Evolutionary conservation across 2,797 vertebrate genomes (phyloP).

Genomic region (Silurus aristotelis): DNA sequence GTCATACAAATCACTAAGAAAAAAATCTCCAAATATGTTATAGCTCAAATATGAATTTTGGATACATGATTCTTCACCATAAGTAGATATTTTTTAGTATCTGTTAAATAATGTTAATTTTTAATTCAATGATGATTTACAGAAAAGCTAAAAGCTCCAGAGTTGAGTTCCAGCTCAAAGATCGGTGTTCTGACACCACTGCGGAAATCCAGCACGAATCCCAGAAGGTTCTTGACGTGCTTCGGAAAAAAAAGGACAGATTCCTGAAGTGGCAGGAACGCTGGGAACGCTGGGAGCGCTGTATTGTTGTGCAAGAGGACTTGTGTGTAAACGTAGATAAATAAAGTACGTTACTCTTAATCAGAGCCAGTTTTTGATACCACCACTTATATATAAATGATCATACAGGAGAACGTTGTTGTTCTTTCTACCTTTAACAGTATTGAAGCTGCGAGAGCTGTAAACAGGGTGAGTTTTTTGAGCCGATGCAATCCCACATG

Average conservation of each 20-base stretch:
- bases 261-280: too few relatives aligned
- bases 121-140: not conserved
- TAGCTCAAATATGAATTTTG: not conserved
- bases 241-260: too few relatives aligned
- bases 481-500: conserved; percentile 26
- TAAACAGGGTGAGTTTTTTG: not conserved
- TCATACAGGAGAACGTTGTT: not conserved
- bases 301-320: too few relatives aligned
- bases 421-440: not conserved
- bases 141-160: not conserved
- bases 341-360: too few relatives aligned
- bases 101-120: not conserved
- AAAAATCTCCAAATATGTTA: not conserved
- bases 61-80: not conserved
- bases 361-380: too few relatives aligned
- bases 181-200: too few relatives aligned
- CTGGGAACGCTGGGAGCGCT: too few relatives aligned
- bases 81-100: not conserved
- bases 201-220: too few relatives aligned
- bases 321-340: too few relatives aligned
- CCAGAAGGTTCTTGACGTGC: too few relatives aligned
- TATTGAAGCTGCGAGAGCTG: not conserved
- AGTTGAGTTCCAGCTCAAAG: too few relatives aligned
- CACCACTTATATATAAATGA: too few relatives aligned
- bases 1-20: not conserved